phyloP scores from a whole-genome alignment of 2,113 vertebrate genomes.

The Microcebus lehilahytsara region DNA sequence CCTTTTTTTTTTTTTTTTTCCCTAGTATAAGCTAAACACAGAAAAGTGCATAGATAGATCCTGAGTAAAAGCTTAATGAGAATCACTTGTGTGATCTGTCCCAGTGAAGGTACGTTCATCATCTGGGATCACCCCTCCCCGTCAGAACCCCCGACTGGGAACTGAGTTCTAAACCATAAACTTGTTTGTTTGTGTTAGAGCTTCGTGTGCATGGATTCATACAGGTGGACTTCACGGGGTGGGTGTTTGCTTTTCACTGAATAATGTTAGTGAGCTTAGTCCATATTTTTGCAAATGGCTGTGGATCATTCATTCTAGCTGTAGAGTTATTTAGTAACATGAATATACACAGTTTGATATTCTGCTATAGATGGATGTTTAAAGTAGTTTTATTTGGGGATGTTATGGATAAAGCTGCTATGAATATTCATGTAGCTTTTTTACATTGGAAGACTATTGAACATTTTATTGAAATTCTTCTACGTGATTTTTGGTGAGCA shows the following conservation, averaged over 20 bases:
- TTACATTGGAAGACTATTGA: not conserved
- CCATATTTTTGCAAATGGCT: not conserved
- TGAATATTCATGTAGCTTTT: not conserved
- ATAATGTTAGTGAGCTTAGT: not conserved
- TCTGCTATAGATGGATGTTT: not conserved
- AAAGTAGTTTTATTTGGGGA: not conserved
- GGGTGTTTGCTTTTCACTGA: not conserved
- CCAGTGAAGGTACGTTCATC: not conserved
- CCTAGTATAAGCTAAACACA: not conserved
- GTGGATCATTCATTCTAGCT: not conserved
- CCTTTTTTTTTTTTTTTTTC: not conserved
- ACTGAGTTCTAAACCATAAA: not conserved
- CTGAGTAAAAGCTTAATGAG: not conserved
- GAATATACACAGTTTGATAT: not conserved
- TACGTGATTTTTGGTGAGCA: not conserved
- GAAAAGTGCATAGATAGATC: not conserved
- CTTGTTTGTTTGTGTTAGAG: not conserved
- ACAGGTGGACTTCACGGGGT: not conserved
- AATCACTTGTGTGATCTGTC: not conserved
- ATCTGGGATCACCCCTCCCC: not conserved
- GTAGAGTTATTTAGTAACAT: not conserved
- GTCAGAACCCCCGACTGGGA: not conserved
- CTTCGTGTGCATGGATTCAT: not conserved
- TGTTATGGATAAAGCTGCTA: not conserved
- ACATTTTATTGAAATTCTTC: not conserved